Evolutionary conservation across 2,797 vertebrate species (phyloP).

Genomic region (Pangasius larnaudii): DNA sequence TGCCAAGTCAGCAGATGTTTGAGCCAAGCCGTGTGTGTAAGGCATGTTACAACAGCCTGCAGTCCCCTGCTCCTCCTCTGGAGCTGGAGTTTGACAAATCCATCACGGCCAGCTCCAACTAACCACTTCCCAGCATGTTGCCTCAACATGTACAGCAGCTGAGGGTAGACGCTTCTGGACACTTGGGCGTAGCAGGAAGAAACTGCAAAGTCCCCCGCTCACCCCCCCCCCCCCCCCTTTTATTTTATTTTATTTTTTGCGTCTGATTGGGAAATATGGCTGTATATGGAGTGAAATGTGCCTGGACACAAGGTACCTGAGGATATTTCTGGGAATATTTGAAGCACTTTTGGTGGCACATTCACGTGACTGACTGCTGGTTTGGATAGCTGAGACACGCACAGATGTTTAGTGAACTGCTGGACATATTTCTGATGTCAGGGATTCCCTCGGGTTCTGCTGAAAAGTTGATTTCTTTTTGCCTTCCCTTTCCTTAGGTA

Average conservation of each 20-base stretch:
- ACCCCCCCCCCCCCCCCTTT: neutral
- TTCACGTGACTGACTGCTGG: constrained; percentile 8
- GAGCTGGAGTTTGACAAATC: constrained; percentile 92
- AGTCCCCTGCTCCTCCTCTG: constrained; percentile 76
- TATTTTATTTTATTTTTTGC: neutral
- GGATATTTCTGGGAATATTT: constrained; percentile 47
- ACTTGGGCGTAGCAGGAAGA: constrained; percentile 34
- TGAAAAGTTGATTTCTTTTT: neutral
- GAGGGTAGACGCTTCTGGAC: constrained; percentile 64
- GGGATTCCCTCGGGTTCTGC: constrained; percentile 7
- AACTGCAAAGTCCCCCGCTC: neutral
- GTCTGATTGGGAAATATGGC: constrained; percentile 7
- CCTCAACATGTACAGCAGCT: constrained; percentile 49
- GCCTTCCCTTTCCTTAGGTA: neutral
- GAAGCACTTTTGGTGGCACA: constrained; percentile 55
- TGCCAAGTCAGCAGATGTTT: constrained; percentile 97
- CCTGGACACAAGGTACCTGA: neutral
- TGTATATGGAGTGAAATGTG: constrained; percentile 43
- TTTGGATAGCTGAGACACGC: constrained; percentile 23
- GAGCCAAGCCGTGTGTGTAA: constrained; percentile 95
- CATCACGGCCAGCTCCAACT: constrained; percentile 92
- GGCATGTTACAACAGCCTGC: constrained; percentile 89
- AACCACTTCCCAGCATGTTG: constrained; percentile 53
- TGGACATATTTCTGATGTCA: constrained; percentile 15
- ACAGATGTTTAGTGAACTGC: constrained; percentile 39